A percentile compares a stretch with the other conserved stretches of the same genome.
These are phyloP conservation scores for Hylyphantes graminicola DNA, from an alignment of 1,140 invertebrate genomes.

Conservation along the genomic window DNA sequence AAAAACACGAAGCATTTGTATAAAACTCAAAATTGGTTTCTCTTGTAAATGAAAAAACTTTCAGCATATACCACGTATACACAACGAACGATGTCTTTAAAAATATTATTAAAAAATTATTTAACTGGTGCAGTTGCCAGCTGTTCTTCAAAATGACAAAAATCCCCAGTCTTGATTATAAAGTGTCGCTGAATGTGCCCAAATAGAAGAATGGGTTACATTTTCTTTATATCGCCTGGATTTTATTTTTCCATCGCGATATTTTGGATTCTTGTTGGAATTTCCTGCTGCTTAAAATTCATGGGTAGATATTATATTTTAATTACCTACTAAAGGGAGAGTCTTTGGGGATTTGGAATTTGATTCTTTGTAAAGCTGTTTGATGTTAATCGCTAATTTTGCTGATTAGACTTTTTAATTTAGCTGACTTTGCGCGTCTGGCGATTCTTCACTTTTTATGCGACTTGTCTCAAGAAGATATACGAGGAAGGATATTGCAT, in stretches of 20 bases:
- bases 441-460: background rate
- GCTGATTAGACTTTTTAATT: background rate
- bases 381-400: background rate
- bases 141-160: background rate
- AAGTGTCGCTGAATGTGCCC: background rate
- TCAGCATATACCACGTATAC: too few species aligned
- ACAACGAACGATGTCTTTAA: too few species aligned
- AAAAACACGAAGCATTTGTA: too few species aligned
- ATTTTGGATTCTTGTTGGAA: background rate
- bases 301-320: constrained; percentile 23
- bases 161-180: background rate
- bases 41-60: too few species aligned
- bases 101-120: too few species aligned
- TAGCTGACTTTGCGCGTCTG: background rate
- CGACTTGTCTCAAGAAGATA: too few species aligned
- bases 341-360: background rate
- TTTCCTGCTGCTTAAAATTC: background rate
- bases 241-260: background rate
- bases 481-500: too few species aligned
- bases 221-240: too few species aligned
- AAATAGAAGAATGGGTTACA: constrained; percentile 28
- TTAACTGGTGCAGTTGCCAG: too few species aligned
- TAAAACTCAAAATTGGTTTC: too few species aligned
- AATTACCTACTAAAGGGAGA: constrained; percentile 11
- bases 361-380: background rate